Evolutionary conservation across 2,797 vertebrate species (phyloP), one percentile per base, ranked within the genome.

Genomic region (Melanotaenia trifasciata): DNA sequence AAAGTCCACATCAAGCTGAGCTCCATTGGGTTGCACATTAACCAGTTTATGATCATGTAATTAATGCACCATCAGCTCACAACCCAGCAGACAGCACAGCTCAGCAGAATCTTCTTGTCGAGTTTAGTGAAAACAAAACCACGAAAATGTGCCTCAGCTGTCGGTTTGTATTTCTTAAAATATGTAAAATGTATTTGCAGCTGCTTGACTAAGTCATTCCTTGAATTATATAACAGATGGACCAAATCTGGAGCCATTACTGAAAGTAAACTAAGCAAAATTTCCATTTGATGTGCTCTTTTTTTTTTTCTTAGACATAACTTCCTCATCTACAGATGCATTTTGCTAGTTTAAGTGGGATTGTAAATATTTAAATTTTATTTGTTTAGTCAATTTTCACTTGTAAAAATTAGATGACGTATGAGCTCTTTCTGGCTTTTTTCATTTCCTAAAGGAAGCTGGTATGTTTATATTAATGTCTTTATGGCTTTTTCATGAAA

Each of bases 1-100:
- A 88, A 85, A 78, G 82, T 89, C 90, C 81, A 80, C 80, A 71
- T 77, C 58, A 64, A 83, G 43, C 64, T 58, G n/a, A 84, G 71
- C 61, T 59, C 54, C 62, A 63, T 64, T 64, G 32, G 56, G 90
- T 91, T 91, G 84, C 68, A 86, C 85, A 90, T 93, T 92, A 91
- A 93, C 92, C 60, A 65, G 54, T 77, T 86, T 71, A 72, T 79
- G 58, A 66, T 12, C 30, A n/a, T 62, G 58, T 38, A 45, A 76
- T 83, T 71, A 70, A 83, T 60, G 38, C 45, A 67, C 40, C 71
- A 69, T 82, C 74, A 69, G 74, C 62, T 64, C 54, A 36, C 60
- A 64, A 69, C 63, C 18, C 22, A 33, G 62, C 56, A 24, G 20
- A 79, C 54, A 63, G 9, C 4, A 35, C 18, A 36, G 30, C 22